These are phyloP conservation scores for Drosophila kepulauana DNA, from an alignment of 1,140 invertebrate genomes.

Conservation along the genomic window DNA sequence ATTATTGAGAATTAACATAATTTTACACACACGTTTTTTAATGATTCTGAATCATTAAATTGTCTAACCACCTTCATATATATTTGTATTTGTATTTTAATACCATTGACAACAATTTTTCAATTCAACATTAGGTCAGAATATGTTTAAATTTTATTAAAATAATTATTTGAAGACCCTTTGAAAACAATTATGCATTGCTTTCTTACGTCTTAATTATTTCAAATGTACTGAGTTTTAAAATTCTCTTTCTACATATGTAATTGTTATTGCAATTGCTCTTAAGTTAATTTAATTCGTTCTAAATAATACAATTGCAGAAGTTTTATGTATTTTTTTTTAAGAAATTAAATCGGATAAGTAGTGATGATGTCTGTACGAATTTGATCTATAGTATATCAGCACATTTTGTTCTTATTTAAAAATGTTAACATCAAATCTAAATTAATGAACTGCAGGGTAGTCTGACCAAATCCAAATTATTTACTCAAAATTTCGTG, in stretches of 20 bases:
- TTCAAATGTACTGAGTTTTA: background rate
- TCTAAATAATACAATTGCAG: background rate
- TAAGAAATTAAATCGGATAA: conserved; percentile 12
- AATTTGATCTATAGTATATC: background rate
- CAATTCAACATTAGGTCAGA: background rate
- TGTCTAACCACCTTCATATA: conserved; percentile 1
- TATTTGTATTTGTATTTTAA: conserved; percentile 1
- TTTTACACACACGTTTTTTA: background rate
- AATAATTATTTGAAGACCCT: conserved; percentile 1
- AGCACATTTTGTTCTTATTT: too few relatives aligned
- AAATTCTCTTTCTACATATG: background rate
- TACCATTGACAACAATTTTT: background rate
- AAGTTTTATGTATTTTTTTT: background rate
- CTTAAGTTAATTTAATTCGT: background rate
- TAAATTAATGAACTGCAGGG: background rate
- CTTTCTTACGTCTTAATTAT: background rate
- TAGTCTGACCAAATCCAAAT: too few relatives aligned
- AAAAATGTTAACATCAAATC: too few relatives aligned
- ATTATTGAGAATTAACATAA: background rate
- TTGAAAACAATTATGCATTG: conserved; percentile 8
- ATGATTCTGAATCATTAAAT: background rate
- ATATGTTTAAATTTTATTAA: background rate
- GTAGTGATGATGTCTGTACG: background rate
- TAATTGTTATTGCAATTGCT: background rate
- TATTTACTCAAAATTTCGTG: too few relatives aligned